Evolutionary conservation across 2,113 vertebrate genomes (phyloP), one percentile per base, ranked within the genome.

Genomic region (Amazona guildingii): DNA sequence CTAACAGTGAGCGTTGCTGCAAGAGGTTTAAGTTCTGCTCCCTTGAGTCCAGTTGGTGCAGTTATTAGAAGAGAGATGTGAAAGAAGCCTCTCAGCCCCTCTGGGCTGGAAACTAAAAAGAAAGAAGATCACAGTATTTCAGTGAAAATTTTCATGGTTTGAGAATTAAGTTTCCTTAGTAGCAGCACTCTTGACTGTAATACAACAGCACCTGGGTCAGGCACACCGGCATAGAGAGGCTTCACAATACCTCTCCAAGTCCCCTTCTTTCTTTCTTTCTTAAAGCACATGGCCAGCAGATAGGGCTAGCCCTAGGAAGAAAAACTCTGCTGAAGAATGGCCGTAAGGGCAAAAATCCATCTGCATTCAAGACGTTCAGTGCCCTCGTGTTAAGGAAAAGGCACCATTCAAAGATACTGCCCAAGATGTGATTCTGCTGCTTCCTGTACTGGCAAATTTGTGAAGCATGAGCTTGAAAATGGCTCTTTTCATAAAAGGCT

Each of bases 161-260:
- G 39, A 61, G 68, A 75, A 25, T 43, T 20, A 17, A 17, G 28
- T 59, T 83, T 74, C 51, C 54, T n/a, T 35, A 4, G 48, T 13
- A 20, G n/a, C 31, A 24, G 43, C 28, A 44, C 33, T 41, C 52
- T 11, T n/a, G 37, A 16, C 19, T 16, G 17, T 25, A n/a, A 23
- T 2, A 7, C 11, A 12, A 68, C 5, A 10, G 64, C 62, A 63
- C 37, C 78, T 31, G 54, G 52, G 41, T 33, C 68, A 19, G 73
- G 51, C 11, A 10, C 4, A 1, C 55, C 0, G 2, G 31, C 1
- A 3, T 13, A 7, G 17, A 54, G 55, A 35, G 68, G 11, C 39
- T 41, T 81, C 51, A 41, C 46, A 52, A 3, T 7, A 28, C 17
- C 7, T 67, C 59, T 55, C 4, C 0, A 8, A 33, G 46, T 25